These are phyloP conservation scores for Micropterix aruncella DNA, from an alignment of 2,888 invertebrate species.

Conservation along the genomic window DNA sequence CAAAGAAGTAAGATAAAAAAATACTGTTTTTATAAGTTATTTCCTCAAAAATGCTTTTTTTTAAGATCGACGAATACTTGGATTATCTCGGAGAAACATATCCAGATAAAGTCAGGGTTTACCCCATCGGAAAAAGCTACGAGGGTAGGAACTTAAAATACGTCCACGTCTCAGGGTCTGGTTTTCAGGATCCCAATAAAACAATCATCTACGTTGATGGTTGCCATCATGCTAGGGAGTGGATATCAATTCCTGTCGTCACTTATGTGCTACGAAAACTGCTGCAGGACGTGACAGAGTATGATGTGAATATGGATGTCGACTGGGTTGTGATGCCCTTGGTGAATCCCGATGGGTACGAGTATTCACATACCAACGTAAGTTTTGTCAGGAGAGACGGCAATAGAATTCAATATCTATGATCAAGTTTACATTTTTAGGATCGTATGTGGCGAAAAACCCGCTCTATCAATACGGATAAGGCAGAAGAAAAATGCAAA, in stretches of 20 bases:
- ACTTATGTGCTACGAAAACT: conserved; percentile 40
- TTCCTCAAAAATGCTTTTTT: too few relatives aligned
- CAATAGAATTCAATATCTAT: too few relatives aligned
- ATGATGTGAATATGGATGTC: conserved; percentile 35
- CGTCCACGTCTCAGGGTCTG: conserved; percentile 27
- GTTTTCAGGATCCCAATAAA: conserved; percentile 16
- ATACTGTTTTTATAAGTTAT: too few relatives aligned
- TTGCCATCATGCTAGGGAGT: conserved; percentile 41
- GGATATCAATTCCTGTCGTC: conserved; percentile 42
- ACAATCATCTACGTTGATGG: conserved; percentile 32
- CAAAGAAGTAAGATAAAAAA: too few relatives aligned
- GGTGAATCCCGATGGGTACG: conserved; percentile 63
- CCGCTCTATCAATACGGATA: conserved; percentile 21
- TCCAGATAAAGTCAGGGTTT: conserved; percentile 21
- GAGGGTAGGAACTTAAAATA: conserved; percentile 26
- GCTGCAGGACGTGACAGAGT: conserved; percentile 26
- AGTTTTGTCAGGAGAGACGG: too few relatives aligned
- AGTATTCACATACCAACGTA: conserved; percentile 34
- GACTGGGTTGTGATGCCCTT: conserved; percentile 57
- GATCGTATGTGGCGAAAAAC: conserved; percentile 52
- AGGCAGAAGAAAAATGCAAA: conserved; percentile 25
- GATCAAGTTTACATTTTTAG: conserved; percentile 19
- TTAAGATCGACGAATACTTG: conserved; percentile 22
- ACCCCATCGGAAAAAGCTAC: conserved; percentile 25
- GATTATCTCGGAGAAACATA: conserved; percentile 16